phyloP scores from a whole-genome alignment of 2,888 invertebrate species.

The Drosophila fulvimacula region DNA sequence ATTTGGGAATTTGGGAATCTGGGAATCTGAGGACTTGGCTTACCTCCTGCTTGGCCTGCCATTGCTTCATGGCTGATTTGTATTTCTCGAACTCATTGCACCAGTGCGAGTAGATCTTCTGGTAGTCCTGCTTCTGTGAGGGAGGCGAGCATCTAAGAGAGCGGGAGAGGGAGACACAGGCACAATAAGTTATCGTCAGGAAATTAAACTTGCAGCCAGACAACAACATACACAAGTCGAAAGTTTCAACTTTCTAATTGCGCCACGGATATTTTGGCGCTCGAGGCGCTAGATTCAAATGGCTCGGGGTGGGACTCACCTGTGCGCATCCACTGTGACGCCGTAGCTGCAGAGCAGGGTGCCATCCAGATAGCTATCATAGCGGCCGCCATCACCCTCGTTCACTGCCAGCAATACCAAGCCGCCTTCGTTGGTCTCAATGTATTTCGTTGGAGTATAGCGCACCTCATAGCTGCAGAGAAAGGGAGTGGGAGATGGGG shows the following conservation, averaged over 20 bases:
- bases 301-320: constrained; percentile 84
- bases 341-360: constrained; percentile 95
- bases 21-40: not conserved
- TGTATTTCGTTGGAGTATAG: constrained; percentile 94
- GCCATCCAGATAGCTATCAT: constrained; percentile 96
- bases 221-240: constrained; percentile 20
- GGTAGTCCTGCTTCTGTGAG: constrained; percentile 95
- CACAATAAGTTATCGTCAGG: constrained; percentile 56
- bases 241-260: constrained; percentile 60
- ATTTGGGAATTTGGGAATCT: not conserved
- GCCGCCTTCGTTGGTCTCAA: constrained; percentile 96
- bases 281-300: constrained; percentile 52
- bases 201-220: constrained; percentile 36
- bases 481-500: constrained; percentile 18
- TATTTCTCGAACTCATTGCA: constrained; percentile 99
- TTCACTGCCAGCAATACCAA: constrained; percentile 94
- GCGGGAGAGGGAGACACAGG: not conserved
- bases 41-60: constrained; percentile 97
- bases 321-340: constrained; percentile 95
- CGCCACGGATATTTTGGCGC: constrained; percentile 49
- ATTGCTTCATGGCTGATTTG: constrained; percentile 97
- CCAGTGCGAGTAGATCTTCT: constrained; percentile 98
- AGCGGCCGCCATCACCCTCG: constrained; percentile 94
- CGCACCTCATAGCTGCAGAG: constrained; percentile 83
- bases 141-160: constrained; percentile 91